These are phyloP conservation scores for Cephus cinctus DNA, from an alignment of 1,140 invertebrate genomes.

Conservation along the genomic window DNA sequence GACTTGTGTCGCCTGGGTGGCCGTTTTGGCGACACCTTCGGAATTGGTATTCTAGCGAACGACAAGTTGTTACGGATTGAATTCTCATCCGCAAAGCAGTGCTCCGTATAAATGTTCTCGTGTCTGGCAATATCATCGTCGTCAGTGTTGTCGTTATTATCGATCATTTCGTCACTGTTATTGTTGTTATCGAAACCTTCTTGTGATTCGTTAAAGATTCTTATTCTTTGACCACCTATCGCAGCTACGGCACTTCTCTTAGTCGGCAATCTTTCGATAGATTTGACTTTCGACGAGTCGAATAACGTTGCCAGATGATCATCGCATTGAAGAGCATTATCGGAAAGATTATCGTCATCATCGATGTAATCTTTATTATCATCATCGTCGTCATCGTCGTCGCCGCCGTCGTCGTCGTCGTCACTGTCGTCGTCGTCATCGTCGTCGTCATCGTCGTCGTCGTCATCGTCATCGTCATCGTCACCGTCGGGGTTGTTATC, in stretches of 20 bases:
- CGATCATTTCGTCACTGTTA: too few relatives aligned
- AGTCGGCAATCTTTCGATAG: constrained; percentile 44
- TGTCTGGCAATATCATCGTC: too few relatives aligned
- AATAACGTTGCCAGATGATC: constrained; percentile 34
- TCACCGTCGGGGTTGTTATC: too few relatives aligned
- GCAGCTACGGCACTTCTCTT: constrained; percentile 44
- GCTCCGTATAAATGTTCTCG: not conserved
- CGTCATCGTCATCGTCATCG: too few relatives aligned
- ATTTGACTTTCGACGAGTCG: constrained; percentile 48
- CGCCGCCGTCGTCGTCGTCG: too few relatives aligned
- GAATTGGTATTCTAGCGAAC: constrained; percentile 46
- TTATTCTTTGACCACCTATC: constrained; percentile 53
- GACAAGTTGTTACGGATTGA: not conserved
- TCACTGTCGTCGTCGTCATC: too few relatives aligned
- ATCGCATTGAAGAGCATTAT: constrained; percentile 54
- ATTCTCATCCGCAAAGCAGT: not conserved
- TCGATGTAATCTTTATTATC: too few relatives aligned
- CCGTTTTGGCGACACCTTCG: constrained; percentile 52
- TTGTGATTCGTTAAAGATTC: constrained; percentile 49
- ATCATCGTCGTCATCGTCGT: constrained; percentile 46
- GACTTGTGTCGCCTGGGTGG: constrained; percentile 49
- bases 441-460: too few relatives aligned
- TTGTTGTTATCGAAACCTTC: constrained; percentile 41
- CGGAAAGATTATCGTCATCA: constrained; percentile 57
- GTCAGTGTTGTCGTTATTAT: too few relatives aligned